Percentiles rank a stretch among this genome's conserved stretches.
These are phyloP conservation scores for Delphinus delphis DNA, from an alignment of 2,113 vertebrate genomes.

Conservation along the genomic window DNA sequence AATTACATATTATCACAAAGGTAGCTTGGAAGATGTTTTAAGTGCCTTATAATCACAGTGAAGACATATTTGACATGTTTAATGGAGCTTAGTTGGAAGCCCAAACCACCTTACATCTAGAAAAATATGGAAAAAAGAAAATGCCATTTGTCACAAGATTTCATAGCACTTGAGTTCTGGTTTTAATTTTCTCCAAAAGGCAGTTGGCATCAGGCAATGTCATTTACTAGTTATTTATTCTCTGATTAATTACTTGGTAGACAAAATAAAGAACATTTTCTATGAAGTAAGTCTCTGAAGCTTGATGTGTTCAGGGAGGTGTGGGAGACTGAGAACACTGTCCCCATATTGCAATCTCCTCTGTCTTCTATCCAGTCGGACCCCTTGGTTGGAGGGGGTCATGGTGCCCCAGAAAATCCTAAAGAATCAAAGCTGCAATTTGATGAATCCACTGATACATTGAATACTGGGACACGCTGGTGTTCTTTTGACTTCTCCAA, in stretches of 20 bases:
- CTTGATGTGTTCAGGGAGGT: not conserved
- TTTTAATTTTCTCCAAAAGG: constrained; percentile 37
- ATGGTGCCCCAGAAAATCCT: not conserved
- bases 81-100: not conserved
- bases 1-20: not conserved
- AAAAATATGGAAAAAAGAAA: not conserved
- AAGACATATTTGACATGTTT: constrained; percentile 22
- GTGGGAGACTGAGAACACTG: not conserved
- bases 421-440: not conserved
- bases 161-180: not conserved
- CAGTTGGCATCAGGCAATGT: not conserved
- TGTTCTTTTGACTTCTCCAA: not conserved
- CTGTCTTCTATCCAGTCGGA: not conserved
- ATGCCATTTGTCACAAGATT: constrained; percentile 6
- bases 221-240: not conserved
- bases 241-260: constrained; percentile 10
- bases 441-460: not conserved
- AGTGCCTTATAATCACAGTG: not conserved
- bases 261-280: not conserved
- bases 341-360: not conserved
- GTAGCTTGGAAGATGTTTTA: accelerated
- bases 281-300: not conserved
- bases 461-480: not conserved
- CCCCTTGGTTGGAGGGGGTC: not conserved
- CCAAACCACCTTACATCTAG: not conserved